These are phyloP conservation scores for Sapajus apella DNA, from an alignment of 2,113 vertebrate genomes.

Conservation along the genomic window DNA sequence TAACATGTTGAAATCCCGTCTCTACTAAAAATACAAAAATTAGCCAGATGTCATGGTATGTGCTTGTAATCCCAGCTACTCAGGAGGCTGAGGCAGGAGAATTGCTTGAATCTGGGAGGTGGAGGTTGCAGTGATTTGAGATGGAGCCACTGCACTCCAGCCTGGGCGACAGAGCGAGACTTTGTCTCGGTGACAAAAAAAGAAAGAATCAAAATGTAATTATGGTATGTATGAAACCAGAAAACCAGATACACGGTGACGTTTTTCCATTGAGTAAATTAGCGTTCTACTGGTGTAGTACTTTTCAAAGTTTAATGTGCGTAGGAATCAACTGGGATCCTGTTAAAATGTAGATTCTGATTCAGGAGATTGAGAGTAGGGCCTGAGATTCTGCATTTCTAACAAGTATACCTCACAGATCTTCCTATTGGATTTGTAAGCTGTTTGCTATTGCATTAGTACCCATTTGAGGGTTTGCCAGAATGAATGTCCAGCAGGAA, in stretches of 20 bases:
- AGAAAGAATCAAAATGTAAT: neutral
- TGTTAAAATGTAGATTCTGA: neutral
- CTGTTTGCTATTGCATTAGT: neutral
- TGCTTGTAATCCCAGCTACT: too few relatives aligned
- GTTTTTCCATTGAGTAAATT: neutral
- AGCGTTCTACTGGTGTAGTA: neutral
- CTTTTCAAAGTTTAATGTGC: neutral
- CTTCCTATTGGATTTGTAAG: neutral
- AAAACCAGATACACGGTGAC: neutral
- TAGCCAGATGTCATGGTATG: too few relatives aligned
- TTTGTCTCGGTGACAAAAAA: too few relatives aligned
- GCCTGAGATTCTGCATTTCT: neutral
- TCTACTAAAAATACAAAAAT: too few relatives aligned
- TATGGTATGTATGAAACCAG: neutral
- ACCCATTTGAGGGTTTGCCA: neutral
- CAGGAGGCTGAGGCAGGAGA: too few relatives aligned
- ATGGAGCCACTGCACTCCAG: too few relatives aligned
- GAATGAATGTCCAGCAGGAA: neutral
- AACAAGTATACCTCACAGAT: neutral
- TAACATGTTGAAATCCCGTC: too few relatives aligned
- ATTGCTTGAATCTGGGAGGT: too few relatives aligned
- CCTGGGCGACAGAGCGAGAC: too few relatives aligned
- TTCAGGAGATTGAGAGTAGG: neutral
- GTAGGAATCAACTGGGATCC: neutral
- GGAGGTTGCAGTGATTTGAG: too few relatives aligned